phyloP scores from a whole-genome alignment of 1,140 invertebrate species.

The Pseudomyrmex dendroicus region DNA sequence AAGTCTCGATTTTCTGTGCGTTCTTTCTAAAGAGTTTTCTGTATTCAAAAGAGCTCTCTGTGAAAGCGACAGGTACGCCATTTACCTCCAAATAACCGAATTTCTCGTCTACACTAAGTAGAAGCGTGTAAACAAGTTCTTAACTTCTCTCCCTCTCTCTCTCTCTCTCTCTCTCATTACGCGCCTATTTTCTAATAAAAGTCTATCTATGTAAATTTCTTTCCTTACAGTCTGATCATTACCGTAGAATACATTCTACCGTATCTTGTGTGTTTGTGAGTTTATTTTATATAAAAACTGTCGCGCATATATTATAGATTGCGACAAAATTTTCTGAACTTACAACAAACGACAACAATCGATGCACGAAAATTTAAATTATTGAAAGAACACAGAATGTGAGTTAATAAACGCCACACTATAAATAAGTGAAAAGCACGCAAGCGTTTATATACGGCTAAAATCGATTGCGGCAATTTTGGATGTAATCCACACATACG shows the following conservation, averaged over 20 bases:
- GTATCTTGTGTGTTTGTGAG: background rate
- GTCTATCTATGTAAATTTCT: background rate
- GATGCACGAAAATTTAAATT: background rate
- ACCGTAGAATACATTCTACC: background rate
- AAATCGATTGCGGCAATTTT: conserved; percentile 12
- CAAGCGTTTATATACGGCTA: background rate
- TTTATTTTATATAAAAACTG: background rate
- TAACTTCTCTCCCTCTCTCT: conserved; percentile 10
- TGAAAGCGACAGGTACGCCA: conserved; percentile 12
- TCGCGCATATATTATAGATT: no score
- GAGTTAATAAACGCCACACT: no score
- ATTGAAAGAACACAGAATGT: background rate
- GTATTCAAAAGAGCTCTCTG: conserved; percentile 21
- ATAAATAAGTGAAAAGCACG: background rate
- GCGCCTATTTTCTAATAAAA: conserved; percentile 15
- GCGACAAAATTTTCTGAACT: no score
- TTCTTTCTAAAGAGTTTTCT: conserved; percentile 1
- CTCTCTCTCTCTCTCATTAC: background rate
- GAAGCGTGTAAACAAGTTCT: conserved; percentile 34
- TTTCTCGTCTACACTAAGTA: conserved; percentile 25
- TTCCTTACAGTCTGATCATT: background rate
- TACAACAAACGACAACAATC: no score
- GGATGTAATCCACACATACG: background rate
- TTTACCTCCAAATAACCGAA: conserved; percentile 53
- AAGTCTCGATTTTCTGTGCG: background rate